A percentile compares a stretch with the other conserved stretches of the same genome.
These are phyloP conservation scores for Hyla sarda DNA, from an alignment of 2,113 vertebrate species.

Conservation along the genomic window DNA sequence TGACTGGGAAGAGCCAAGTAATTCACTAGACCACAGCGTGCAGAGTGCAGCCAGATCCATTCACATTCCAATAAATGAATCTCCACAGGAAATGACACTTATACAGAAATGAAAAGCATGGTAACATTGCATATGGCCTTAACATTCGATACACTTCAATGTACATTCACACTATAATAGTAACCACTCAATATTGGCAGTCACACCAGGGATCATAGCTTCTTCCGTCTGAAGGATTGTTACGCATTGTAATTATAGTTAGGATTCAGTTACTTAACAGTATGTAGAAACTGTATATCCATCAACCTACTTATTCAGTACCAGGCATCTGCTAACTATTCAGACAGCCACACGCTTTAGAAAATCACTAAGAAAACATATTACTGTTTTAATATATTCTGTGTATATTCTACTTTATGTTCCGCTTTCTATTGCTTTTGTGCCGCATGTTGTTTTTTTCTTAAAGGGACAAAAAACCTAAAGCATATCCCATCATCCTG, in stretches of 20 bases:
- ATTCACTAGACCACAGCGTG: background rate
- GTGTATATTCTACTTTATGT: background rate
- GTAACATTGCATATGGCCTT: slow-evolving; percentile 37
- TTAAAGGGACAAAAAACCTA: background rate
- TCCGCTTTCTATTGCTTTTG: background rate
- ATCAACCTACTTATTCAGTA: slow-evolving; percentile 37
- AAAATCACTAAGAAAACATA: background rate
- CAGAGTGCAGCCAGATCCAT: slow-evolving; percentile 21
- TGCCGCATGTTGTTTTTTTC: background rate
- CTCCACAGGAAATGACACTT: slow-evolving; percentile 52
- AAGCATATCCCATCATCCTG: background rate
- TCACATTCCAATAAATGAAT: slow-evolving; percentile 28
- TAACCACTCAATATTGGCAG: slow-evolving; percentile 40
- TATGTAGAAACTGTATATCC: slow-evolving; percentile 25
- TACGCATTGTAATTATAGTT: slow-evolving; percentile 27
- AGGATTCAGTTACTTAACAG: slow-evolving; percentile 46
- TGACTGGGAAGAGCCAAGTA: background rate
- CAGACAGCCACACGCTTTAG: background rate
- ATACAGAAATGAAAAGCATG: background rate
- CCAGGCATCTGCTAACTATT: slow-evolving; percentile 17
- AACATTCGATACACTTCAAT: slow-evolving; percentile 39
- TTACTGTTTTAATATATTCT: background rate
- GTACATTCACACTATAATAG: slow-evolving; percentile 31
- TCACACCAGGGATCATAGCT: slow-evolving; percentile 18
- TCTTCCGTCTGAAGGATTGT: slow-evolving; percentile 28